Evolutionary conservation across 2,113 vertebrate genomes (phyloP), one percentile per base, ranked within the genome.

Genomic region (Osmerus eperlanus): DNA sequence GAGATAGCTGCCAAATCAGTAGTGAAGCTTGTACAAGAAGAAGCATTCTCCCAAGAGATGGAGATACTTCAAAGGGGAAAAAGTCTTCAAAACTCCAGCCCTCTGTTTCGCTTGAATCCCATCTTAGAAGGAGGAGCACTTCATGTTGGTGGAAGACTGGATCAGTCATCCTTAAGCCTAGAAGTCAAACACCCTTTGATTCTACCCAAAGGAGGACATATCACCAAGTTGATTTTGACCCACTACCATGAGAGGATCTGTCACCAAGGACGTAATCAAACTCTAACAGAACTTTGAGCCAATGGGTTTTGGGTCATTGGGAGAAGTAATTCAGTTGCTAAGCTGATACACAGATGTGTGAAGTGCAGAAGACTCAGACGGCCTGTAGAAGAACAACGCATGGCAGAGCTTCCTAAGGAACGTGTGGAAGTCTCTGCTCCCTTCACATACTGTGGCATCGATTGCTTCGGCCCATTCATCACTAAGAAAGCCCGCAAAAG

Each of bases 381-480:
- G 25, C 25, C 25, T 25, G 25, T 25, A 25, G 25, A 25, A 25
- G 25, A 25, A 25, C 25, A 25, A 25, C 3, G 25, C 25, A 25
- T 18, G 32, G 51, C 54, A 13, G 61, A 8, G 60, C 67, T 80
- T 1, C 74, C 74, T 28, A 73, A 67, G 51, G 67, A 25, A 25
- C 25, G 25, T 2, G 19, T 62, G 11, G 74, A 76, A 70, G 41
- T 3, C 0, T 76, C 74, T 18, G 61, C 73, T 14, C 15, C 69
- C 4, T 69, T 58, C 5, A 51, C 41, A 32, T 68, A 65, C 8
- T 25, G 54, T 18, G 64, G 72, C 0, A 77, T 80, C 54, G 79
- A 81, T n/a, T 81, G 74, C 7, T 81, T 81, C 5, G 55, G 71
- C 0, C 71, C 68, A 6, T 81, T 81, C n/a, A 0, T 75, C 3